Evolutionary conservation across 2,888 invertebrate genomes (phyloP).

Genomic region (Drosophila birchii): DNA sequence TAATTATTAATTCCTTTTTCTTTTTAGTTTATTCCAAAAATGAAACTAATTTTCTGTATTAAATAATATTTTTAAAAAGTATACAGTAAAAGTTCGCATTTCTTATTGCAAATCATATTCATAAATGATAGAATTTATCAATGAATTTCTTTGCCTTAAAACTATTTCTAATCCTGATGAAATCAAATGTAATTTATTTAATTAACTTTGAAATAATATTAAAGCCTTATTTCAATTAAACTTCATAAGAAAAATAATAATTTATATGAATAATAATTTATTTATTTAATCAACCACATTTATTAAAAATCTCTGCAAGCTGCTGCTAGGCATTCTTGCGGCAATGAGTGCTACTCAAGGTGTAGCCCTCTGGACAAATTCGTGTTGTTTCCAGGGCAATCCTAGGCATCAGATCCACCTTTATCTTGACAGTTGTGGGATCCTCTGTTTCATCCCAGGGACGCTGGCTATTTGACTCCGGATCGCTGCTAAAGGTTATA

Average conservation of each 20-base stretch:
- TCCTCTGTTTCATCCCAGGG: slow-evolving; percentile 9
- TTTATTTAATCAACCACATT: not conserved
- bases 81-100: too few species aligned
- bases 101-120: too few species aligned
- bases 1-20: not conserved
- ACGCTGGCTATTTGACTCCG: slow-evolving; percentile 5
- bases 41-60: too few species aligned
- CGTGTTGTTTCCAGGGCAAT: slow-evolving; percentile 58
- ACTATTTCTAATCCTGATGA: not conserved
- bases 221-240: not conserved
- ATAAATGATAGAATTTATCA: not conserved
- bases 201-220: not conserved
- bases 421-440: not conserved
- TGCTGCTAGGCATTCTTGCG: slow-evolving; percentile 52
- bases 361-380: slow-evolving; percentile 51
- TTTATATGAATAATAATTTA: not conserved
- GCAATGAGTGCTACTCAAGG: slow-evolving; percentile 44
- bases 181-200: not conserved
- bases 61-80: too few species aligned
- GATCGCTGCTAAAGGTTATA: slow-evolving; percentile 16
- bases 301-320: not conserved
- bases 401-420: slow-evolving; percentile 42
- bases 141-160: not conserved
- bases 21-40: not conserved
- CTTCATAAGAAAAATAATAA: not conserved